Conservation (phyloP, 1,140 invertebrate species). For the Cepaea nemoralis region DNA sequence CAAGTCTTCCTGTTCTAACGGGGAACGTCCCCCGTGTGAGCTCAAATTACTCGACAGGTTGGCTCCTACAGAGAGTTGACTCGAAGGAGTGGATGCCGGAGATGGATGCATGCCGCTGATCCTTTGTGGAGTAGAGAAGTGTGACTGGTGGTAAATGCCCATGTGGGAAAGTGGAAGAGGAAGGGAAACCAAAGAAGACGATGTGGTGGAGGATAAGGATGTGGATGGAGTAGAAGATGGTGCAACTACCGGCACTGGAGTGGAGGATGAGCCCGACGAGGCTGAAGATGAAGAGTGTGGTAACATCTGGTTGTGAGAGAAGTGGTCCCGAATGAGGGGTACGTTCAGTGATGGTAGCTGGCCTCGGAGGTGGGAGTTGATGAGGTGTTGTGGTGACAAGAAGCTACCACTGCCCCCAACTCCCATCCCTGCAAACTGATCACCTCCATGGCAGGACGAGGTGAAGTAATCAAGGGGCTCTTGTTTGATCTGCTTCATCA, state of each 20-base stretch:
- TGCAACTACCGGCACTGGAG: neutral
- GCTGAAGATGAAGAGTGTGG: constrained; percentile 34
- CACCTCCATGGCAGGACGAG: constrained; percentile 32
- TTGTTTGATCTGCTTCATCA: constrained; percentile 42
- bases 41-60: constrained; percentile 37
- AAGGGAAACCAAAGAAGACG: constrained; percentile 30
- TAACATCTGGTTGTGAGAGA: constrained; percentile 33
- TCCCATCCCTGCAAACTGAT: constrained; percentile 36
- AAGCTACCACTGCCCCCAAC: constrained; percentile 19
- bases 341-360: constrained; percentile 36
- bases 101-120: constrained; percentile 34
- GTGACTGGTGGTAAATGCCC: constrained; percentile 38
- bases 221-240: constrained; percentile 28
- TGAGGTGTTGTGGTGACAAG: constrained; percentile 33
- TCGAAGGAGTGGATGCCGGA: constrained; percentile 47
- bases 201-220: constrained; percentile 31
- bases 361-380: constrained; percentile 35
- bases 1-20: constrained; percentile 37
- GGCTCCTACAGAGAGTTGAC: constrained; percentile 27
- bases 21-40: constrained; percentile 35
- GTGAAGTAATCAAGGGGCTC: constrained; percentile 42
- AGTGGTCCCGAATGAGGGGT: constrained; percentile 32
- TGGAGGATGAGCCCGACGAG: neutral
- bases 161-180: constrained; percentile 37
- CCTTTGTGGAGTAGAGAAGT: constrained; percentile 22